Base-by-base conservation (phyloP, 2,113 vertebrate species). In the Nematolebias whitei region DNA sequence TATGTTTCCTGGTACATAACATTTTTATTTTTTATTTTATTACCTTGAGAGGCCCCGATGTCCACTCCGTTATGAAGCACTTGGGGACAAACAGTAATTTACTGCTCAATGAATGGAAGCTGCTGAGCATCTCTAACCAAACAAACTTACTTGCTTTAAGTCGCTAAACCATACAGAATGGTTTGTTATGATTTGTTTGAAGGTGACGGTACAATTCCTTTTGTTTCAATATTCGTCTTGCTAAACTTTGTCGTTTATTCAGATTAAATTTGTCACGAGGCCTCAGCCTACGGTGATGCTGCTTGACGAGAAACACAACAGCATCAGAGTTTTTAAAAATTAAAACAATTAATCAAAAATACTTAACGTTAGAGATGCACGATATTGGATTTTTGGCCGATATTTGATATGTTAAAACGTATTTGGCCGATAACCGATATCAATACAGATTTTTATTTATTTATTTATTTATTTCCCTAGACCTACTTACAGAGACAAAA, bases 291-390 rank as follows among this genome's bases (percentile, higher is more conserved):
- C 65, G 44, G 22, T 58, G 20, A 35, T 38, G 38, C 53, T 54
- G 65, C 63, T 80, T 41, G 43, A 39, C 63, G 51, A 82, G 86
- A 86, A 89, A 90, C 84, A 39, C n/a, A 24, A 43, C 32, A 7
- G 49, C 26, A 57, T 79, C 52, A 71, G 54, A 71, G 29, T 72
- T 73, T 68, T 16, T 29, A 2, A 38, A 11, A 19, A n/a, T 58
- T n/a, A 12, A 26, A 1, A 43, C 15, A 41, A 4, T 23, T 40
- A 16, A 4, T 57, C 4, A n/a, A 38, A 56, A 10, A n/a, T 12
- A n/a, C n/a, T n/a, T n/a, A n/a, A n/a, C n/a, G n/a, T n/a, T n/a
- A n/a, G n/a, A n/a, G n/a, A n/a, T n/a, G n/a, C n/a, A n/a, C n/a
- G n/a, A n/a, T n/a, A n/a, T n/a, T n/a, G n/a, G n/a, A n/a, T n/a